Evolutionary conservation across 2,113 vertebrate genomes (phyloP).

Genomic region (Ictalurus punctatus): DNA sequence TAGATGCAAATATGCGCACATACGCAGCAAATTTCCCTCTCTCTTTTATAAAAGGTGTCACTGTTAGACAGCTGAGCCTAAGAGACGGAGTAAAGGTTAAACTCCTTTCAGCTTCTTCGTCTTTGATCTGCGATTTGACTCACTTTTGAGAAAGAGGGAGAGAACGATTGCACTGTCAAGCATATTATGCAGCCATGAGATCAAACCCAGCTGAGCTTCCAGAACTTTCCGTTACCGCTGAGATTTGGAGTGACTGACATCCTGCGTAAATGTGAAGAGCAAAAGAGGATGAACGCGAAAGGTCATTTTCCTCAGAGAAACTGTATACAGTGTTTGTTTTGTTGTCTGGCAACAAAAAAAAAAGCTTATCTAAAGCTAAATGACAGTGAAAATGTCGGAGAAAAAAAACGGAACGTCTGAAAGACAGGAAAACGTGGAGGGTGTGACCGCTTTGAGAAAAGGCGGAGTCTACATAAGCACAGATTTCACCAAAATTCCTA

Average conservation of each 20-base stretch:
- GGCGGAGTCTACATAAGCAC: background rate
- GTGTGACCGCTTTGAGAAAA: background rate
- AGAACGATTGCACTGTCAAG: background rate
- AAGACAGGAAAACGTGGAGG: background rate
- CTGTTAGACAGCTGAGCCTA: slow-evolving; percentile 31
- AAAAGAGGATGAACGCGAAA: slow-evolving; percentile 5
- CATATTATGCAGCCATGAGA: slow-evolving; percentile 37
- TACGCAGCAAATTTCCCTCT: too few relatives aligned
- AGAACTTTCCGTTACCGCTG: slow-evolving; percentile 15
- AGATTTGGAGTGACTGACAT: slow-evolving; percentile 29
- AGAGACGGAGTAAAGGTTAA: slow-evolving; percentile 43
- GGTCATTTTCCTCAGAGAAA: slow-evolving; percentile 22
- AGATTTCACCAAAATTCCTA: background rate
- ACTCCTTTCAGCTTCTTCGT: slow-evolving; percentile 27
- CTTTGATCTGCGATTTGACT: slow-evolving; percentile 44
- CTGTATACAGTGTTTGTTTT: background rate
- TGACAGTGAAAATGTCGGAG: background rate
- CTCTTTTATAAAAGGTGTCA: slow-evolving; percentile 27
- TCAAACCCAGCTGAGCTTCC: slow-evolving; percentile 31
- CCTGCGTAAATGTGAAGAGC: slow-evolving; percentile 5
- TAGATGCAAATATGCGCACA: background rate
- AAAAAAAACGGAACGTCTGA: background rate
- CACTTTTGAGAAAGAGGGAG: slow-evolving; percentile 13
- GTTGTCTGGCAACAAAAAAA: background rate
- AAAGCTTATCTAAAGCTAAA: background rate